A percentile compares a stretch with the other conserved stretches of the same genome.
phyloP scores from a whole-genome alignment of 2,888 invertebrate species.

The Andrena camellia region DNA sequence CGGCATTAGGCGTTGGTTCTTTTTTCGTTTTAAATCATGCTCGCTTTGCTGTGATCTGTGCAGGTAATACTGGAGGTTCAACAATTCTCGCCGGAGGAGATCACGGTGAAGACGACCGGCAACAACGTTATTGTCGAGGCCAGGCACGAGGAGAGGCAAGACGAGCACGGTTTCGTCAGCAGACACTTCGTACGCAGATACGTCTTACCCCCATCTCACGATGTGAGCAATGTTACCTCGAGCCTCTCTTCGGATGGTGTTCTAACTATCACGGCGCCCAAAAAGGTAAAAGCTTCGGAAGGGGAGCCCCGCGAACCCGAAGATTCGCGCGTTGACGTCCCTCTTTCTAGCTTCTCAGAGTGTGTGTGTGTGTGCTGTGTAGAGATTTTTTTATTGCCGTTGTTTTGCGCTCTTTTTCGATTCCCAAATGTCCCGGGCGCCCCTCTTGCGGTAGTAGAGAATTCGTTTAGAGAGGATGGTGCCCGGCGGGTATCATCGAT shows the following conservation, averaged over 20 bases:
- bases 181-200: conserved; percentile 86
- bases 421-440: conserved; percentile 64
- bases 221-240: conserved; percentile 84
- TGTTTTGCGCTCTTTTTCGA: conserved; percentile 46
- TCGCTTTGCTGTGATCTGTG: conserved; percentile 43
- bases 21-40: conserved; percentile 3
- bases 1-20: not conserved
- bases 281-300: conserved; percentile 75
- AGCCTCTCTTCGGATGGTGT: conserved; percentile 85
- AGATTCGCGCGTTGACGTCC: conserved; percentile 11
- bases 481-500: conserved; percentile 62
- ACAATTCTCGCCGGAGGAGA: conserved; percentile 86
- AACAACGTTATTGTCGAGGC: conserved; percentile 85
- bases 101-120: conserved; percentile 85
- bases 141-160: conserved; percentile 86
- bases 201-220: conserved; percentile 85
- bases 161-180: conserved; percentile 86
- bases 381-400: conserved; percentile 51
- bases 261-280: conserved; percentile 85
- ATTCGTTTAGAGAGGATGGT: conserved; percentile 75
- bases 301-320: conserved; percentile 40
- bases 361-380: conserved; percentile 33
- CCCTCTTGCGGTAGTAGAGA: conserved; percentile 52
- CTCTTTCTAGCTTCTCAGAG: conserved; percentile 34
- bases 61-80: conserved; percentile 85